phyloP scores from a whole-genome alignment of 92 coral and sea anemone species.

The Zoanthus sansibaricus region DNA sequence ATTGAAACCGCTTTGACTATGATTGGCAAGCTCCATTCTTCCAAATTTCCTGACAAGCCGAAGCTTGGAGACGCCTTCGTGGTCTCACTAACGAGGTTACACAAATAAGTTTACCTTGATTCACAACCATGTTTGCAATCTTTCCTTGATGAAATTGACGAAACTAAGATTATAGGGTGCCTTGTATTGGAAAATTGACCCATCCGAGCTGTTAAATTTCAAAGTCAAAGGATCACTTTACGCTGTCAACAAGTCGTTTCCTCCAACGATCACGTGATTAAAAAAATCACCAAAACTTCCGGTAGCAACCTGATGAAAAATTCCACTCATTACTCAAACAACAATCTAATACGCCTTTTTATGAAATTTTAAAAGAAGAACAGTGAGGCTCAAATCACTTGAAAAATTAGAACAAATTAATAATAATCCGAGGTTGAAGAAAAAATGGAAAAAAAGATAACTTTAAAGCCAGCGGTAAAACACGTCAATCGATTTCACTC shows the following conservation, averaged over 20 bases:
- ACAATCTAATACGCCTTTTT: too few relatives aligned
- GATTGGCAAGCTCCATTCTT: constrained; percentile 38
- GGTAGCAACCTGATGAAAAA: background rate
- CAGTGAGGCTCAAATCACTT: too few relatives aligned
- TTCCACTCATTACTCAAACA: too few relatives aligned
- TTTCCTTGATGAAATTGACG: background rate
- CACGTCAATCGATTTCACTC: too few relatives aligned
- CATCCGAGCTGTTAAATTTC: constrained; percentile 16
- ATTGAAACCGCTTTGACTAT: constrained; percentile 13
- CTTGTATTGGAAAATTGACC: constrained; percentile 18
- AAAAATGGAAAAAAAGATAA: too few relatives aligned
- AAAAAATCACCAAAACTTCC: constrained; percentile 13
- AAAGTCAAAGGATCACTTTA: constrained; percentile 11
- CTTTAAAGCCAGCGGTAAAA: too few relatives aligned
- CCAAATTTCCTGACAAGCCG: background rate
- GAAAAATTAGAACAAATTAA: too few relatives aligned
- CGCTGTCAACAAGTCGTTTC: constrained; percentile 16
- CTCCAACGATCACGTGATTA: constrained; percentile 25
- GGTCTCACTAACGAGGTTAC: background rate
- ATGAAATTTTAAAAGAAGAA: too few relatives aligned
- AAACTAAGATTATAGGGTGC: background rate
- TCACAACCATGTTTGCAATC: background rate
- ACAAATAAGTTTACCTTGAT: background rate
- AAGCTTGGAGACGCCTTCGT: background rate
- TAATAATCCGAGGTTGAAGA: too few relatives aligned